Evolutionary conservation across 2,888 invertebrate genomes (phyloP).

Genomic region (Anaspis maculata): DNA sequence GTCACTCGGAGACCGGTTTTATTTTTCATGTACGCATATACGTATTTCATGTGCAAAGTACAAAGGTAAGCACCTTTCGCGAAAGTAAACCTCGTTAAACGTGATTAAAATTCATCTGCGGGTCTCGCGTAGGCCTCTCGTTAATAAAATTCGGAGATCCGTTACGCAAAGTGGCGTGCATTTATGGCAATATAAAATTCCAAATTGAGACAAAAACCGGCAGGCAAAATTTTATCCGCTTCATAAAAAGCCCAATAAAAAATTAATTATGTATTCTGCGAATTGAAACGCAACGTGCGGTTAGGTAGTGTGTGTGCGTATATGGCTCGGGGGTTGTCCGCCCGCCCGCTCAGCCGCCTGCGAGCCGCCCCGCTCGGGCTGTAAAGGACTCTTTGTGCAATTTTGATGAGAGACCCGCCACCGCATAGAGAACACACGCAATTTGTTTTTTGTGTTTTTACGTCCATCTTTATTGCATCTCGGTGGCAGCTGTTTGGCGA

Average conservation of each 20-base stretch:
- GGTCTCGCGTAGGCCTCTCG: not conserved
- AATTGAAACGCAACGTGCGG: slow-evolving; percentile 16
- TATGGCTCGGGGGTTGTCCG: too few species aligned
- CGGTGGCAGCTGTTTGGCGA: slow-evolving; percentile 23
- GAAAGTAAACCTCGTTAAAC: slow-evolving; percentile 3
- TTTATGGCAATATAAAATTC: slow-evolving; percentile 12
- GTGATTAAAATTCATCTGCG: slow-evolving; percentile 2
- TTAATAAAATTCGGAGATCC: slow-evolving; percentile 2
- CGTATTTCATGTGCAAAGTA: too few species aligned
- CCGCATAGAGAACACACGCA: slow-evolving; percentile 19
- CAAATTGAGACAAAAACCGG: slow-evolving; percentile 14
- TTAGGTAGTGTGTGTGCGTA: slow-evolving; percentile 5
- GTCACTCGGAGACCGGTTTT: too few species aligned
- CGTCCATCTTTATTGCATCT: slow-evolving; percentile 29
- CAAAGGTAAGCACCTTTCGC: not conserved
- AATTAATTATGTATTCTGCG: slow-evolving; percentile 19
- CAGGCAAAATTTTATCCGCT: slow-evolving; percentile 9
- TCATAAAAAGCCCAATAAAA: slow-evolving; percentile 16
- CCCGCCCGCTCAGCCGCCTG: too few species aligned
- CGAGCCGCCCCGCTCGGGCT: slow-evolving; percentile 17
- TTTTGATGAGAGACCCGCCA: slow-evolving; percentile 24
- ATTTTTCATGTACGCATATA: too few species aligned
- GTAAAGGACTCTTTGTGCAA: slow-evolving; percentile 21
- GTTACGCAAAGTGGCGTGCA: too few species aligned
- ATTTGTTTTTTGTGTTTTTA: slow-evolving; percentile 31